Conservation (phyloP, 1,140 invertebrate species). For the Bombus waltoni region DNA sequence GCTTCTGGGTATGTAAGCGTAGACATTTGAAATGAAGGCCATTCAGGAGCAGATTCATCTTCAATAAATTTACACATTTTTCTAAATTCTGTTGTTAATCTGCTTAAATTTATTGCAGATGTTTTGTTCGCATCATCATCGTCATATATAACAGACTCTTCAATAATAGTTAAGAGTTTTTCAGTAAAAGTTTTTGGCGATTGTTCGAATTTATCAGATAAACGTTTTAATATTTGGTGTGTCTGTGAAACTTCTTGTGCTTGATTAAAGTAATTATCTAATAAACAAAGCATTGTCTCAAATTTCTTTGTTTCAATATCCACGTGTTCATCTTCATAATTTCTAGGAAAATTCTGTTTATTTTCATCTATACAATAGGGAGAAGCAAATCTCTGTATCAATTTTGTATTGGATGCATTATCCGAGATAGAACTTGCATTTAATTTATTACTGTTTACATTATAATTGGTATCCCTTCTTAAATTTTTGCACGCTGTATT, state of each 20-base stretch:
- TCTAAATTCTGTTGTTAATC: constrained; percentile 74
- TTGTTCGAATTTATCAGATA: constrained; percentile 69
- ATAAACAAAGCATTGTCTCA: constrained; percentile 43
- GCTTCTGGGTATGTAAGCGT: not conserved
- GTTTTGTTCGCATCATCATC: constrained; percentile 29
- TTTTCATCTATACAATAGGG: not conserved
- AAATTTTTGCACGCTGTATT: not conserved
- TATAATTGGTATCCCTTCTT: constrained; percentile 45
- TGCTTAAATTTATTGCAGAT: constrained; percentile 59
- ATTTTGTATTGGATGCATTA: not conserved
- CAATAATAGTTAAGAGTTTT: constrained; percentile 73
- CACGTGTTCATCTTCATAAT: not conserved
- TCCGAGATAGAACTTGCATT: not conserved
- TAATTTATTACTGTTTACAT: constrained; percentile 29
- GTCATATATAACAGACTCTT: constrained; percentile 69
- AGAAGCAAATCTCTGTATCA: not conserved
- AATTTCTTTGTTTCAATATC: constrained; percentile 19
- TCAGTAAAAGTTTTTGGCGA: constrained; percentile 74
- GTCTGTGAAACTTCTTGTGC: constrained; percentile 1
- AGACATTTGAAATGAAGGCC: constrained; percentile 48
- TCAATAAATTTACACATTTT: constrained; percentile 78
- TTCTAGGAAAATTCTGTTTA: not conserved
- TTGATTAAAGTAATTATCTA: constrained; percentile 38
- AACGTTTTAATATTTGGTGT: constrained; percentile 60
- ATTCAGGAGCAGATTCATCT: constrained; percentile 75